Conservation (phyloP, 2,888 invertebrate genomes). For the Diarsia mendica region DNA sequence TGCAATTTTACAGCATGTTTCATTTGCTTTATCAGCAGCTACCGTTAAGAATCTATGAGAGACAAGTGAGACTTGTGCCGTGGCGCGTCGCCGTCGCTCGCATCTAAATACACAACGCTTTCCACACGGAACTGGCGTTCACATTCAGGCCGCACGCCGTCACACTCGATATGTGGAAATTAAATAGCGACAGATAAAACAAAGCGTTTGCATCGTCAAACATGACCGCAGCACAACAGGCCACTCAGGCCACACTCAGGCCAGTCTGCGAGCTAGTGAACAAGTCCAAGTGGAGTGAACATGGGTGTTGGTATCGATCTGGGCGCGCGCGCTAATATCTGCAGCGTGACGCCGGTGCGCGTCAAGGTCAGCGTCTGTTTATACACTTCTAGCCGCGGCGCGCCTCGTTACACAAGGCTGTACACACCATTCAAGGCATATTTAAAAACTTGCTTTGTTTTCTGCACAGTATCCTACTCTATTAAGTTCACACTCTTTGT, state of each 20-base stretch:
- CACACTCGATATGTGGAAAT: conserved; percentile 23
- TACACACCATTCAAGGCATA: conserved; percentile 12
- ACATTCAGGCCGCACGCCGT: conserved; percentile 37
- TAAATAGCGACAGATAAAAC: conserved; percentile 16
- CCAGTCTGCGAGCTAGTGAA: not conserved
- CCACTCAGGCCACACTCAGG: not conserved
- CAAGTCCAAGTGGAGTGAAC: not conserved
- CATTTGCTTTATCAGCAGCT: too few relatives aligned
- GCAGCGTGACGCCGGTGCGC: conserved; percentile 32
- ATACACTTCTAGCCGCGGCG: conserved; percentile 18
- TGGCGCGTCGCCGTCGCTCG: not conserved
- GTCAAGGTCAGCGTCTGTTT: conserved; percentile 51
- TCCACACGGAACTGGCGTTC: conserved; percentile 72
- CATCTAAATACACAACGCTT: conserved; percentile 61
- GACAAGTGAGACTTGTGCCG: not conserved
- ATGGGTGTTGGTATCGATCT: conserved; percentile 40
- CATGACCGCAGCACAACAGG: not conserved
- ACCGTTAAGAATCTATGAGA: not conserved
- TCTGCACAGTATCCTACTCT: not conserved
- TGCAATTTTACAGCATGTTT: not conserved
- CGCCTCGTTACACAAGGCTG: conserved; percentile 11
- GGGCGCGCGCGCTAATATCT: conserved; percentile 28
- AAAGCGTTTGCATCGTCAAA: conserved; percentile 3
- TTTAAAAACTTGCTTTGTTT: conserved; percentile 11
- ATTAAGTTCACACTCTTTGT: not conserved